A percentile compares a stretch with the other conserved stretches of the same genome.
These are phyloP conservation scores for Isurus oxyrinchus DNA, from an alignment of 2,113 vertebrate genomes.

Conservation along the genomic window DNA sequence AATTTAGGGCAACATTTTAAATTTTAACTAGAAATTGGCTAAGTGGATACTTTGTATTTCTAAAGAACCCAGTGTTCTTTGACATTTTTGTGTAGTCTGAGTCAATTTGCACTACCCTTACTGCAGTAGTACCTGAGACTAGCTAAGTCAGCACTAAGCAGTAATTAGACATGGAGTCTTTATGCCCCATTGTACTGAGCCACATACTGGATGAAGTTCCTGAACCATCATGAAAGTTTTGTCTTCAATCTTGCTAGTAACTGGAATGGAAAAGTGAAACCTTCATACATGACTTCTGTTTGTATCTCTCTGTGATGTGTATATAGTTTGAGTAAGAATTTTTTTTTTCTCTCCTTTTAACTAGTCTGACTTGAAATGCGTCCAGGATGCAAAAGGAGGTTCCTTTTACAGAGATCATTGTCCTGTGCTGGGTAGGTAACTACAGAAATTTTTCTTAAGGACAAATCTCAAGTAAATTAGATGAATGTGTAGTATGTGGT, in stretches of 20 bases:
- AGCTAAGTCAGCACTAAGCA: neutral
- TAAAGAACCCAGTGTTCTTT: neutral
- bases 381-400: slow-evolving; percentile 97
- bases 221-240: neutral
- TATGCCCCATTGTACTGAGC: neutral
- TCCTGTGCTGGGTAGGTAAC: slow-evolving; percentile 86
- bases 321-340: slow-evolving; percentile 42
- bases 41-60: neutral
- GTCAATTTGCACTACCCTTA: neutral
- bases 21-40: too few relatives aligned
- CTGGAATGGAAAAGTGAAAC: neutral
- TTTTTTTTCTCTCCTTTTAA: slow-evolving; percentile 43
- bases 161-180: neutral
- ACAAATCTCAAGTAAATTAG: neutral
- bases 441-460: neutral
- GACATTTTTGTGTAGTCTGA: neutral
- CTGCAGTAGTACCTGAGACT: neutral
- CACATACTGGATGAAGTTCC: neutral
- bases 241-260: neutral
- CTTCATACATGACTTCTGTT: slow-evolving; percentile 39
- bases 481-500: neutral
- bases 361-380: slow-evolving; percentile 96
- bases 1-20: neutral
- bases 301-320: neutral
- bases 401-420: slow-evolving; percentile 99